Conservation (phyloP, 2,113 vertebrate species). For the Scomber japonicus region DNA sequence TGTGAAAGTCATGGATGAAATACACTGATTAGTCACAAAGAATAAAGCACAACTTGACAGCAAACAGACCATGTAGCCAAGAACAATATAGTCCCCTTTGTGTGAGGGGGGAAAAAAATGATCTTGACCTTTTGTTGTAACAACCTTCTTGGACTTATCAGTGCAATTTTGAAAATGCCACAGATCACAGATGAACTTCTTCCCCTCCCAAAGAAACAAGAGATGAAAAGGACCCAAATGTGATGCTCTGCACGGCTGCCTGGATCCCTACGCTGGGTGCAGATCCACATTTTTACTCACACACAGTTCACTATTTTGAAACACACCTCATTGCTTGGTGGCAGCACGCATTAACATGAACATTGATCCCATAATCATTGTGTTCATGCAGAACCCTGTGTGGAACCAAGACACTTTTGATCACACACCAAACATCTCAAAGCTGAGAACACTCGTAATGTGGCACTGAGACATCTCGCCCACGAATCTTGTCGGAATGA, state of each 20-base stretch:
- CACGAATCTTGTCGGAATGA: conserved; percentile 64
- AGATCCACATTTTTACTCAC: conserved; percentile 11
- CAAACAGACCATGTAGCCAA: not conserved
- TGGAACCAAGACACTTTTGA: conserved; percentile 61
- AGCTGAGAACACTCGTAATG: conserved; percentile 45
- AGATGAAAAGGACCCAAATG: not conserved
- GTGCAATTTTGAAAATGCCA: conserved; percentile 29
- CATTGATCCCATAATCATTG: conserved; percentile 60
- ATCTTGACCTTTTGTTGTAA: not conserved
- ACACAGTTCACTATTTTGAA: conserved; percentile 46
- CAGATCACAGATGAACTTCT: conserved; percentile 24
- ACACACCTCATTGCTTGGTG: conserved; percentile 26
- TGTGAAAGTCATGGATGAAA: conserved; percentile 2
- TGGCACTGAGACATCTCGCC: conserved; percentile 52
- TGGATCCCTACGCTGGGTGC: not conserved
- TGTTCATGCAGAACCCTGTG: conserved; percentile 56
- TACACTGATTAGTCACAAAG: not conserved
- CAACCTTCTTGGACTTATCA: conserved; percentile 17
- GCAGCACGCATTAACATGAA: conserved; percentile 48
- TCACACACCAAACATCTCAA: conserved; percentile 56
- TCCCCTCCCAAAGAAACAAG: not conserved
- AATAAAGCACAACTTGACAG: not conserved
- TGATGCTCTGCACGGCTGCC: not conserved
- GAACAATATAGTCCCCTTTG: not conserved
- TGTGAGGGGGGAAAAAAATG: not conserved